A percentile compares a stretch with the other conserved stretches of the same genome.
Evolutionary conservation across 2,113 vertebrate species (phyloP).

Genomic region (Numida meleagris): DNA sequence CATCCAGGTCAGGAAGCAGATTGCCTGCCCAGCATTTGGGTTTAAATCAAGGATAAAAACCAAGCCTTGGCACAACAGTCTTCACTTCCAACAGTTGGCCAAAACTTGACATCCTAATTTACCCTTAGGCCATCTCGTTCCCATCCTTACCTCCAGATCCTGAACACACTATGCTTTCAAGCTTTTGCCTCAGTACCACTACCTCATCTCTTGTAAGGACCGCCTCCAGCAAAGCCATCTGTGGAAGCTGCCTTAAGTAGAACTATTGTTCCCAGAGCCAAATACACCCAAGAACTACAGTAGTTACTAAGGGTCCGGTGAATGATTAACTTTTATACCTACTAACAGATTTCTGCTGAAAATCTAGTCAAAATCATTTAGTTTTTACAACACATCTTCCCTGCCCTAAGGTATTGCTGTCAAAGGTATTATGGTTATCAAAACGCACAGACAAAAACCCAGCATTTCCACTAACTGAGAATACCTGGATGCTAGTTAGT

Average conservation of each 20-base stretch:
- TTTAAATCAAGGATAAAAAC: accelerated
- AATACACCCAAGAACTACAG: accelerated
- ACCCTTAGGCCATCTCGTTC: background rate
- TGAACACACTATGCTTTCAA: accelerated
- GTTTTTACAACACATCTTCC: background rate
- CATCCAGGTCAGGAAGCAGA: accelerated
- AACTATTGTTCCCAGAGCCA: background rate
- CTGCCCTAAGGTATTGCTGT: background rate
- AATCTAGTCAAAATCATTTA: background rate
- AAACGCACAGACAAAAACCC: background rate
- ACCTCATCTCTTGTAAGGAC: background rate
- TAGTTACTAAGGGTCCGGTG: too few relatives aligned
- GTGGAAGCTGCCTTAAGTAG: background rate
- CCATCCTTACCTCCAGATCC: background rate
- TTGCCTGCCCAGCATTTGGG: background rate
- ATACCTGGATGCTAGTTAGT: background rate
- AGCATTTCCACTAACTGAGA: background rate
- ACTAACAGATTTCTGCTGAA: background rate
- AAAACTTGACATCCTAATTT: background rate
- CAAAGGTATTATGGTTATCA: background rate
- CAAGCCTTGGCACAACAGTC: too few relatives aligned
- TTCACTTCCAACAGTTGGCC: background rate
- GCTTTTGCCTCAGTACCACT: accelerated
- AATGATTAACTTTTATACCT: background rate
- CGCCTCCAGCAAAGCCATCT: background rate